Evolutionary conservation across 2,888 invertebrate species (phyloP), one percentile per base, ranked within the genome.

Genomic region (Macrosoma leucophasiata): DNA sequence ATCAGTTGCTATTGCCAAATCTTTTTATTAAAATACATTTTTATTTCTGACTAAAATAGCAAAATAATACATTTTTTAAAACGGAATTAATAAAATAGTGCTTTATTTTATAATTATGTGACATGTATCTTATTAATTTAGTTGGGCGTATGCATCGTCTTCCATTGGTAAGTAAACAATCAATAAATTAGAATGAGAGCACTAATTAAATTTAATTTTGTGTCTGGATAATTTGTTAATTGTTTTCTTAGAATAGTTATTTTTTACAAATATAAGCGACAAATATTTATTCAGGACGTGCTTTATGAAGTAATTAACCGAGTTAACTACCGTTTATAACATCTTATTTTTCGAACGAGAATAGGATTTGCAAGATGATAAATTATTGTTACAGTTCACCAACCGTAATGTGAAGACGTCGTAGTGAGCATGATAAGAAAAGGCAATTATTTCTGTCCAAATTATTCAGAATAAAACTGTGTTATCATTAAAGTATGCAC

Each of bases 401-500:
- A 24, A 18, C 31, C 33, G 26, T 22, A 33, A 34, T 27, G n/a
- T 23, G 11, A 13, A n/a, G 19, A 13, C 18, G 20, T 22, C 11
- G 26, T 10, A 5, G 7, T 13, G 9, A 17, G 20, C 14, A n/a
- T 17, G 11, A 18, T 8, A 1, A 17, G 27, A 18, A 1, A n/a
- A 27, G 12, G 11, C 18, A n/a, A 13, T 25, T 15, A 26, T 20
- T 3, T 26, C n/a, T 29, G 17, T 10, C n/a, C 13, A 27, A 15
- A 11, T 10, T 19, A 28, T n/a, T 23, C 33, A 25, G 20, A 21
- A 38, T 33, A 23, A 6, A 21, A 19, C 19, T 24, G 6, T 17
- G 9, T 37, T 15, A 17, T 29, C 24, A 17, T 26, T 8, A 25
- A 29, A 25, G 29, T 23, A 35, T 57, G 58, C 47, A 45, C 46